Percentiles rank a stretch among this genome's conserved stretches.
Evolutionary conservation across 1,140 invertebrate genomes (phyloP).

Genomic region (Euwallacea fornicatus): DNA sequence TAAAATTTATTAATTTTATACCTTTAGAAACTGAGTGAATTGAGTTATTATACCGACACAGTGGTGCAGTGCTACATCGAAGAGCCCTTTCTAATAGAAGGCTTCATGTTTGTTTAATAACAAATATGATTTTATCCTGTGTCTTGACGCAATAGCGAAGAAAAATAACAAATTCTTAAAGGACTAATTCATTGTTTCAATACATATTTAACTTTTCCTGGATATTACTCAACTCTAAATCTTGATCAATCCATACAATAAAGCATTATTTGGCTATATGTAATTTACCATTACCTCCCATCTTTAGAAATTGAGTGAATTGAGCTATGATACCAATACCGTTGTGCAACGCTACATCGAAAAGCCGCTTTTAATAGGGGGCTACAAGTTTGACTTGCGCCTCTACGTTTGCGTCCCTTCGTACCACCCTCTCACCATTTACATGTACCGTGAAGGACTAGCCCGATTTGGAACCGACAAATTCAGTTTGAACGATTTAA

Average conservation of each 20-base stretch:
- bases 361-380: constrained; percentile 81
- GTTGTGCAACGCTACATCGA: constrained; percentile 84
- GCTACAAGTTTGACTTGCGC: constrained; percentile 85
- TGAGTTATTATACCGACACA: constrained; percentile 71
- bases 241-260: too few relatives aligned
- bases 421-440: constrained; percentile 78
- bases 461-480: constrained; percentile 82
- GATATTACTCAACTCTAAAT: too few relatives aligned
- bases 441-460: constrained; percentile 80
- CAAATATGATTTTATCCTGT: too few relatives aligned
- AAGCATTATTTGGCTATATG: too few relatives aligned
- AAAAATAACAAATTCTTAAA: not conserved
- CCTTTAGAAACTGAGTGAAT: constrained; percentile 69
- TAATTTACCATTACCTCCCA: constrained; percentile 8
- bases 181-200: too few relatives aligned
- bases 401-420: constrained; percentile 84
- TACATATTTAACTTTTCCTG: too few relatives aligned
- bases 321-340: constrained; percentile 71
- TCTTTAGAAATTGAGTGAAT: constrained; percentile 69
- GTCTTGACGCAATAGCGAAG: not conserved
- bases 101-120: constrained; percentile 78
- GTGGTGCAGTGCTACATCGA: constrained; percentile 84
- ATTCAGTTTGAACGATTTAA: constrained; percentile 77
- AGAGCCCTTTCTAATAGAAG: constrained; percentile 81
- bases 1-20: constrained; percentile 7